Base-by-base conservation (phyloP, 1,140 invertebrate species). In the Carcinoscorpius rotundicauda region DNA sequence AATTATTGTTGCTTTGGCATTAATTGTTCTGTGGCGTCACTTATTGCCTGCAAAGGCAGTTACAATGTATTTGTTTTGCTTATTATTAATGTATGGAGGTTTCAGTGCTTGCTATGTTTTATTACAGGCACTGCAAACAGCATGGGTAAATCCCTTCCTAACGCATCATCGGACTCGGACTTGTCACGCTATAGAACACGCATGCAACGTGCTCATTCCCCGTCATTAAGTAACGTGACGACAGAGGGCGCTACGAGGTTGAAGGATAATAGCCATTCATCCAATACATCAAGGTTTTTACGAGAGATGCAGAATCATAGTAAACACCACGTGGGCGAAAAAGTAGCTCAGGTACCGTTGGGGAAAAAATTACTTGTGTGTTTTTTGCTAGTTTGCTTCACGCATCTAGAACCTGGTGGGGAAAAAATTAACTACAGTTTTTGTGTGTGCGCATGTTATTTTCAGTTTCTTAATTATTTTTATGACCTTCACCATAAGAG, bases 311-410 rank as follows among this genome's bases (percentile, higher is more conserved):
- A 70, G 29, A 52, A 65, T 51, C 68, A 84, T 83, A 65, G 85
- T 73, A 86, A 86, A 68, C 85, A 86, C 59, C 88, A 88, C 76
- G 87, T 89, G 77, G 86, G 87, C 62, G 87, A 89, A 75, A 89
- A 88, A 81, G 86, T 90, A 60, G 86, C 87, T 70, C 87, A 89
- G 84, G 87, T 90, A 78, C 82, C 29, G 29, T 29, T 29, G 29
- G 29, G 29, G 29, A 2, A 29, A 29, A 29, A 2, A 29, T 29
- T 29, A 29, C 29, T 29, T 29, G 29, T 29, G 29, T 29, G 29
- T 29, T 29, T 29, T 29, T 29, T 29, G 2, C 29, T 29, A n/a
- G 29, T 29, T 29, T 29, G 29, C 29, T 2, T 29, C 29, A 29
- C 29, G 29, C 29, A 29, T 29, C 29, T 29, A 29, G 29, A 29